These are phyloP conservation scores for Tiaroga cobitis DNA, from an alignment of 2,797 vertebrate genomes.

Conservation along the genomic window DNA sequence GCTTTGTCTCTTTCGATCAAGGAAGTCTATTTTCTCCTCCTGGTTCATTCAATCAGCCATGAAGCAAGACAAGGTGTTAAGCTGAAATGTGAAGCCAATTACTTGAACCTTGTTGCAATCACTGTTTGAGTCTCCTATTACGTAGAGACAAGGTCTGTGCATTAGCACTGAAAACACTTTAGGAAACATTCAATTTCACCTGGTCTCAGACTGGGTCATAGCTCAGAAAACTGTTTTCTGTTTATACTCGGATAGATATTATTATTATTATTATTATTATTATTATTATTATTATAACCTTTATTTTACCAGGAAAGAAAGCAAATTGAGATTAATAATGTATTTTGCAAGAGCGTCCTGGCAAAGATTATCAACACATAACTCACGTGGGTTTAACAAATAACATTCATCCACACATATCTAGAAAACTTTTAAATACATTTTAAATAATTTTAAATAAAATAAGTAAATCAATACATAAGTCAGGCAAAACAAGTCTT, in stretches of 20 bases:
- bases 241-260: neutral
- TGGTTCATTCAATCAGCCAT: constrained; percentile 44
- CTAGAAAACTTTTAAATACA: no score
- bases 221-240: neutral
- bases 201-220: neutral
- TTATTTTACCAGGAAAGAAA: no score
- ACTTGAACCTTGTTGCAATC: constrained; percentile 16
- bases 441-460: no score
- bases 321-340: no score
- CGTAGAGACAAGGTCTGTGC: neutral
- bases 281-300: no score
- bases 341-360: no score
- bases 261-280: no score
- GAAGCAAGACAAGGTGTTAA: constrained; percentile 36
- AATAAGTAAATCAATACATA: no score
- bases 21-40: constrained; percentile 24
- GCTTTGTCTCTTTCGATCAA: constrained; percentile 45
- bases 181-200: neutral
- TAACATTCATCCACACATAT: no score
- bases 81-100: constrained; percentile 26
- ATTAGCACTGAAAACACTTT: constrained; percentile 5
- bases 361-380: no score
- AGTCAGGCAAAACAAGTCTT: no score
- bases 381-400: no score
- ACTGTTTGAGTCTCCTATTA: neutral